Conservation (phyloP, 1,140 invertebrate genomes). For the Drosophila bocqueti region DNA sequence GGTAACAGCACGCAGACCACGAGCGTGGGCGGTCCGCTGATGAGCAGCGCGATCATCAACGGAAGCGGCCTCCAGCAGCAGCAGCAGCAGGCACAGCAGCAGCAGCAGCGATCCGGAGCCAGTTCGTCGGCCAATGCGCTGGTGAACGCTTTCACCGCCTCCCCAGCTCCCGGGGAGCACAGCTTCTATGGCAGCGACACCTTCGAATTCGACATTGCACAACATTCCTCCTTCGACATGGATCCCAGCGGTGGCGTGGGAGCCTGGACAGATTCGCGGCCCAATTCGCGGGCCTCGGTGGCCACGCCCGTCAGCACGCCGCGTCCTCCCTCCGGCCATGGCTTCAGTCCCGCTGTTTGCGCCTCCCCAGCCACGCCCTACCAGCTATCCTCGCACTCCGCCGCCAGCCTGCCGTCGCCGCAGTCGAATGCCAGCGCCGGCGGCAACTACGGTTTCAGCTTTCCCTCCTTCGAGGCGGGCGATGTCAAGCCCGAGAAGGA, state of each 20-base stretch:
- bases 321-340: conserved; percentile 80
- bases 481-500: conserved; percentile 76
- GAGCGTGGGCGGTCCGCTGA: conserved; percentile 87
- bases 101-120: conserved; percentile 75
- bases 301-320: conserved; percentile 83
- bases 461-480: conserved; percentile 62
- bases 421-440: conserved; percentile 85
- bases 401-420: conserved; percentile 81
- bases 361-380: conserved; percentile 83
- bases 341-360: conserved; percentile 84
- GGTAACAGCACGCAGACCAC: conserved; percentile 68
- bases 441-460: conserved; percentile 74
- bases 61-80: conserved; percentile 86
- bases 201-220: conserved; percentile 83
- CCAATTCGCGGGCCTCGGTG: conserved; percentile 82
- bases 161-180: conserved; percentile 68
- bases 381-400: conserved; percentile 79
- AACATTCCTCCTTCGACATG: conserved; percentile 83
- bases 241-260: conserved; percentile 77
- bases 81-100: conserved; percentile 30
- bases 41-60: conserved; percentile 89
- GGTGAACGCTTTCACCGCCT: conserved; percentile 73
- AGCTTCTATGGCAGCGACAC: conserved; percentile 69
- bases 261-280: conserved; percentile 80
- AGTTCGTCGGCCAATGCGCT: conserved; percentile 57